phyloP scores from a whole-genome alignment of 2,797 vertebrate species.

The Enteromius mattozi region DNA sequence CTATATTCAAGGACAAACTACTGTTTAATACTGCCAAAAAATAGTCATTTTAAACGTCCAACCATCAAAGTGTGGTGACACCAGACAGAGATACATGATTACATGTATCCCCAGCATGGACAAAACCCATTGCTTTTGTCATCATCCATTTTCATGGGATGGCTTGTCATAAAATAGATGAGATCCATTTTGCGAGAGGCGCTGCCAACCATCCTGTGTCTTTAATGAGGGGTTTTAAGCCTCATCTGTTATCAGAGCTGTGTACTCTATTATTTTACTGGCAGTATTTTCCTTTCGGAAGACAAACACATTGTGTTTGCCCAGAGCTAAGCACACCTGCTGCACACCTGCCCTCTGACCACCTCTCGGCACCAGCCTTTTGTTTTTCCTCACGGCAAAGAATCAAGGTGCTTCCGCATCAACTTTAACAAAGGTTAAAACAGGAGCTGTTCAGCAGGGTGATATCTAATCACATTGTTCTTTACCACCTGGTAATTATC shows the following conservation, averaged over 20 bases:
- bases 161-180: slow-evolving; percentile 60
- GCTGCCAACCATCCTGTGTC: slow-evolving; percentile 66
- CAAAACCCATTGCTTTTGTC: slow-evolving; percentile 55
- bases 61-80: slow-evolving; percentile 19
- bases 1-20: slow-evolving; percentile 47
- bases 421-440: slow-evolving; percentile 40
- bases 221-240: slow-evolving; percentile 65
- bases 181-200: slow-evolving; percentile 59
- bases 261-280: slow-evolving; percentile 73
- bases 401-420: slow-evolving; percentile 46
- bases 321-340: slow-evolving; percentile 85
- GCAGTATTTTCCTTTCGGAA: slow-evolving; percentile 75
- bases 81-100: slow-evolving; percentile 50
- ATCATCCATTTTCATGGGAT: slow-evolving; percentile 56
- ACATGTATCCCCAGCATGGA: slow-evolving; percentile 40
- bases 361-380: slow-evolving; percentile 68
- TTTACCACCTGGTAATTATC: slow-evolving; percentile 11
- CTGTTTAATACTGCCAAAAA: slow-evolving; percentile 32
- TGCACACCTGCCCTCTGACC: slow-evolving; percentile 81
- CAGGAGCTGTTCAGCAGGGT: slow-evolving; percentile 13
- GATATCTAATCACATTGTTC: slow-evolving; percentile 22
- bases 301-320: slow-evolving; percentile 86
- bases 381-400: slow-evolving; percentile 66
- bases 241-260: slow-evolving; percentile 64
- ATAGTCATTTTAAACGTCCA: slow-evolving; percentile 48